Evolutionary conservation across 37 sponge, comb jelly and placozoan genomes (phyloP).

Genomic region (Amphimedon queenslandica): DNA sequence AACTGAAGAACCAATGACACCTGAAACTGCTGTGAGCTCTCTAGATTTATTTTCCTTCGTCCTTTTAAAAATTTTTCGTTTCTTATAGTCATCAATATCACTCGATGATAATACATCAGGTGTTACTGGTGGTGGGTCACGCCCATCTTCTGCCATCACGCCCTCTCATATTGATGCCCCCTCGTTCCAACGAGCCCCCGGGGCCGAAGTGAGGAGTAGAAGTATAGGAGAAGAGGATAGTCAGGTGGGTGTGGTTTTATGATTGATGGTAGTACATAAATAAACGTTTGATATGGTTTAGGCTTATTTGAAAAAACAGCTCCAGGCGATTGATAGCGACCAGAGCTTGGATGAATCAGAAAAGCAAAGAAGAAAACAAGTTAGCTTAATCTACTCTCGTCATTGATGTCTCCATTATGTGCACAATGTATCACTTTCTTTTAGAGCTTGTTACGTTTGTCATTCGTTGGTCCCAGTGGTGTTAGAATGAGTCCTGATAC

Average conservation of each 20-base stretch:
- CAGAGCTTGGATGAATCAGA: constrained; percentile 60
- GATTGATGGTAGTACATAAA: background rate
- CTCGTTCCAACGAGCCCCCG: constrained; percentile 63
- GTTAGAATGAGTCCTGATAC: constrained; percentile 56
- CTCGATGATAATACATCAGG: too few relatives aligned
- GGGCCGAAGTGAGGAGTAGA: constrained; percentile 69
- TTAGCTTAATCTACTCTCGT: background rate
- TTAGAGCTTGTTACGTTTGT: constrained; percentile 46
- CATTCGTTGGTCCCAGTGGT: constrained; percentile 22
- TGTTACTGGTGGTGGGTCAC: background rate
- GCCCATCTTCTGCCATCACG: constrained; percentile 17
- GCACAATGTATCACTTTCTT: background rate
- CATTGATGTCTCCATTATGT: background rate
- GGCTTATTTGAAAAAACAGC: constrained; percentile 51
- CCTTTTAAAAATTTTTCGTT: constrained; percentile 28
- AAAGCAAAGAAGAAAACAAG: constrained; percentile 57
- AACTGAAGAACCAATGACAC: constrained; percentile 67
- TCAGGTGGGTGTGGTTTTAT: constrained; percentile 24
- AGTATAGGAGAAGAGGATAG: constrained; percentile 54
- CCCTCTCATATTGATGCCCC: background rate
- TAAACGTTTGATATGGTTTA: constrained; percentile 10
- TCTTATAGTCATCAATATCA: too few relatives aligned
- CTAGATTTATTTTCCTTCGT: constrained; percentile 28
- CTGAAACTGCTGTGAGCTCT: constrained; percentile 7
- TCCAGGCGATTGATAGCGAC: constrained; percentile 69